Percentiles rank a stretch among this genome's conserved stretches.
These are phyloP conservation scores for Gallinago stenura DNA, from an alignment of 2,797 vertebrate species.

Conservation along the genomic window DNA sequence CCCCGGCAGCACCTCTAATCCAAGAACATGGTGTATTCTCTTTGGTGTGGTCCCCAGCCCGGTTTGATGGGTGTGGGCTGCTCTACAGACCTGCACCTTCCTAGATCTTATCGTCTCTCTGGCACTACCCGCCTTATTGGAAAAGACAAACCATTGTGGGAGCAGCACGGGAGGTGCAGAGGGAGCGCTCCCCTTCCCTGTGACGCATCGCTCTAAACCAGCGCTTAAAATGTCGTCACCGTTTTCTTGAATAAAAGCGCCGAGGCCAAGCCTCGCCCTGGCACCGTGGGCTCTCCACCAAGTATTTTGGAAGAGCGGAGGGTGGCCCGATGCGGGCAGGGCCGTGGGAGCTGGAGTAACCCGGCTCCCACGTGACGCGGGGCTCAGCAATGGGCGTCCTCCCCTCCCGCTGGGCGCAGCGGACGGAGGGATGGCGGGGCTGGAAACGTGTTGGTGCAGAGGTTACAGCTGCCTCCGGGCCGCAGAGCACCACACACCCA, in stretches of 20 bases:
- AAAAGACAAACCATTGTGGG: not conserved
- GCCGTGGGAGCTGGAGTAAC: not conserved
- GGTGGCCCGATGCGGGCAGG: not conserved
- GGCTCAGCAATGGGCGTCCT: not conserved
- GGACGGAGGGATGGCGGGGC: not conserved
- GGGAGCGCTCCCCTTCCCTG: not conserved
- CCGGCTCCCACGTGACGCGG: not conserved
- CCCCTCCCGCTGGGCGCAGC: not conserved
- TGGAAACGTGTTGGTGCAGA: not conserved
- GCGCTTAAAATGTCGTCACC: not conserved
- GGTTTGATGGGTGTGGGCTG: not conserved
- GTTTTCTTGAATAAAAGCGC: not conserved
- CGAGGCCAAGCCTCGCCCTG: not conserved
- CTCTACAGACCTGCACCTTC: not conserved
- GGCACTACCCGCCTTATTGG: not conserved
- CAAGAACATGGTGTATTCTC: not conserved
- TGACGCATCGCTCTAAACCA: not conserved
- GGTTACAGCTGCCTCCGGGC: slow-evolving; percentile 42
- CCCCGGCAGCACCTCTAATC: not conserved
- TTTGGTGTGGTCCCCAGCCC: not conserved
- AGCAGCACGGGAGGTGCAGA: not conserved
- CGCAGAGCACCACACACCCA: slow-evolving; percentile 11
- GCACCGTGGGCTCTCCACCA: not conserved
- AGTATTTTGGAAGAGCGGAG: not conserved
- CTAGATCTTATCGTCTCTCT: not conserved